Percentiles rank a stretch among this genome's conserved stretches.
Evolutionary conservation across 1,140 invertebrate genomes (phyloP).

Genomic region (Nilaparvata lugens): DNA sequence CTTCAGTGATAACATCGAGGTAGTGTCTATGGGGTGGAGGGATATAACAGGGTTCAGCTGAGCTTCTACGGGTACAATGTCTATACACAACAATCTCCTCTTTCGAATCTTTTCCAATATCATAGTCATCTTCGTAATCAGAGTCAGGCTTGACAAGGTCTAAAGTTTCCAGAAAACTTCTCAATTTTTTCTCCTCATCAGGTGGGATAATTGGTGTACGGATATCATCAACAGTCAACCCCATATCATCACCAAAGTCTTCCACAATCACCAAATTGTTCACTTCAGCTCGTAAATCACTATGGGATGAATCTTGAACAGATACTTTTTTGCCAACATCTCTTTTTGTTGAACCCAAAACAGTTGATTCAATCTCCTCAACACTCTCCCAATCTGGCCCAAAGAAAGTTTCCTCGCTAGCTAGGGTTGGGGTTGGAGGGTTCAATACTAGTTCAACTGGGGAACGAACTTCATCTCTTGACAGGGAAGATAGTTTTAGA

Average conservation of each 20-base stretch:
- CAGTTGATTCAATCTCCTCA: conserved; percentile 6
- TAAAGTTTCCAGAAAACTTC: conserved; percentile 14
- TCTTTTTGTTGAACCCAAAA: background rate
- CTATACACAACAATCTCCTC: conserved; percentile 18
- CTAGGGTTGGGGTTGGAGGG: conserved; percentile 5
- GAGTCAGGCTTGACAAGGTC: conserved; percentile 12
- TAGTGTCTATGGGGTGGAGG: conserved; percentile 16
- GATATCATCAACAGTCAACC: conserved; percentile 9
- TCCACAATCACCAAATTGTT: background rate
- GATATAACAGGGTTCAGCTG: conserved; percentile 19
- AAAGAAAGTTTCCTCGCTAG: background rate
- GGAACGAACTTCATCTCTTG: no score
- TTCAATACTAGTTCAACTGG: background rate
- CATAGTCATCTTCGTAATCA: conserved; percentile 10
- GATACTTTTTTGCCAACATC: conserved; percentile 7
- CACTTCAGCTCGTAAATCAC: conserved; percentile 1
- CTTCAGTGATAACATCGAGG: conserved; percentile 30
- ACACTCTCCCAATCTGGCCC: conserved; percentile 7
- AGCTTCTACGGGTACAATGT: conserved; percentile 5
- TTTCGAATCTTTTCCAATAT: background rate
- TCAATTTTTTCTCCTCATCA: conserved; percentile 11
- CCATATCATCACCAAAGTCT: conserved; percentile 5
- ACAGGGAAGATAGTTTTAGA: no score
- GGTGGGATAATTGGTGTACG: conserved; percentile 10
- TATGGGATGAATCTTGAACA: conserved; percentile 3